These are phyloP conservation scores for Hoplostethus atlanticus DNA, from an alignment of 2,797 vertebrate species.

Conservation along the genomic window DNA sequence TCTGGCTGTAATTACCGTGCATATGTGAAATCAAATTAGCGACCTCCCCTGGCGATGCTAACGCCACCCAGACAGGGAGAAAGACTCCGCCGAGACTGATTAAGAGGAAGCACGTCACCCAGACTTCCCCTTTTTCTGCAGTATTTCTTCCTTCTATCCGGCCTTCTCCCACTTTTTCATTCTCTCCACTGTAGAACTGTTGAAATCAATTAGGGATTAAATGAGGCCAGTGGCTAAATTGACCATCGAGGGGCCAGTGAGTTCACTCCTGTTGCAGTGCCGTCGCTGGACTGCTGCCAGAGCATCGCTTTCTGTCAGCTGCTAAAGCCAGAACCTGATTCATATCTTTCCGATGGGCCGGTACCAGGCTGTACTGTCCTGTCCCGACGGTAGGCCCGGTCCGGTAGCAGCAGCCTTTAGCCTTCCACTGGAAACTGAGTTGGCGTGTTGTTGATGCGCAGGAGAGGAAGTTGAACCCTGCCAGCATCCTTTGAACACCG, in stretches of 20 bases:
- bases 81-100: slow-evolving; percentile 12
- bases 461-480: neutral
- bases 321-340: slow-evolving; percentile 46
- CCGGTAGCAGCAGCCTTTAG: slow-evolving; percentile 50
- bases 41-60: slow-evolving; percentile 25
- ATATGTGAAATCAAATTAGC: slow-evolving; percentile 15
- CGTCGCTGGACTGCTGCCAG: slow-evolving; percentile 53
- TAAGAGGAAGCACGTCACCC: neutral
- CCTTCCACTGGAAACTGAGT: slow-evolving; percentile 1
- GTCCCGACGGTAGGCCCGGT: slow-evolving; percentile 9
- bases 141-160: slow-evolving; percentile 8
- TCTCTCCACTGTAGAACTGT: slow-evolving; percentile 30
- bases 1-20: neutral
- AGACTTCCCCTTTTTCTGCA: slow-evolving; percentile 8
- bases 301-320: slow-evolving; percentile 15
- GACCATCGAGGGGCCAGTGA: slow-evolving; percentile 20
- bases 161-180: neutral
- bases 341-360: slow-evolving; percentile 59
- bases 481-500: no score
- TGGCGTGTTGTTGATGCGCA: slow-evolving; percentile 2
- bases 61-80: slow-evolving; percentile 4
- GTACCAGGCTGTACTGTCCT: slow-evolving; percentile 27
- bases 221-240: slow-evolving; percentile 41
- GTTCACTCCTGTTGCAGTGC: slow-evolving; percentile 38
- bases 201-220: slow-evolving; percentile 48